phyloP scores from a whole-genome alignment of 2,113 vertebrate genomes.

The Sigmodon hispidus region DNA sequence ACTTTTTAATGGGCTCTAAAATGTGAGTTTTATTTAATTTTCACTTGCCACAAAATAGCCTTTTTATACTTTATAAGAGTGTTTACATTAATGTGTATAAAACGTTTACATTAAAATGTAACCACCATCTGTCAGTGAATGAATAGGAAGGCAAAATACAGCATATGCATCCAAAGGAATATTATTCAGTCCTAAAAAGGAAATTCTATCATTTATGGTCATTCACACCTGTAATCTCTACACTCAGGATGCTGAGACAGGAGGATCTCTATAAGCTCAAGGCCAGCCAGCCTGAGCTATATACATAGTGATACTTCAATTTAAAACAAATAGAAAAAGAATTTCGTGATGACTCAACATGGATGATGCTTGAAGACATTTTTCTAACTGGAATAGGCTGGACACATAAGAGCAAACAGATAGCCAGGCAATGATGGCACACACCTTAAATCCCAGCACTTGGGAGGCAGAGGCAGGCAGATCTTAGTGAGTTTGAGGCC shows the following conservation, averaged over 20 bases:
- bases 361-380: background rate
- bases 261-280: background rate
- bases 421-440: too few species aligned
- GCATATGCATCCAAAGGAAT: background rate
- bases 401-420: background rate
- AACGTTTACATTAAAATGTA: constrained; percentile 19
- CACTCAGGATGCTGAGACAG: background rate
- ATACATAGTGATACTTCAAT: background rate
- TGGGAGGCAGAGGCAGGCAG: too few species aligned
- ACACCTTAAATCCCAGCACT: too few species aligned
- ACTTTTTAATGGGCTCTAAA: constrained; percentile 22
- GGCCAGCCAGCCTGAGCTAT: background rate
- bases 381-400: background rate
- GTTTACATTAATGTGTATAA: constrained; percentile 4
- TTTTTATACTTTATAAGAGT: background rate
- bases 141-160: background rate
- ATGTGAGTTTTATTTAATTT: background rate
- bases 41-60: background rate
- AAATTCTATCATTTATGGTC: background rate
- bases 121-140: background rate
- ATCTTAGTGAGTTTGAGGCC: too few species aligned
- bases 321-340: background rate
- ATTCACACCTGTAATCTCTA: background rate
- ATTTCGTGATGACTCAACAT: background rate
- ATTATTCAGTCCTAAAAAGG: background rate